Evolutionary conservation across 2,888 invertebrate species (phyloP), one percentile per base, ranked within the genome.

Genomic region (Netelia inedita): DNA sequence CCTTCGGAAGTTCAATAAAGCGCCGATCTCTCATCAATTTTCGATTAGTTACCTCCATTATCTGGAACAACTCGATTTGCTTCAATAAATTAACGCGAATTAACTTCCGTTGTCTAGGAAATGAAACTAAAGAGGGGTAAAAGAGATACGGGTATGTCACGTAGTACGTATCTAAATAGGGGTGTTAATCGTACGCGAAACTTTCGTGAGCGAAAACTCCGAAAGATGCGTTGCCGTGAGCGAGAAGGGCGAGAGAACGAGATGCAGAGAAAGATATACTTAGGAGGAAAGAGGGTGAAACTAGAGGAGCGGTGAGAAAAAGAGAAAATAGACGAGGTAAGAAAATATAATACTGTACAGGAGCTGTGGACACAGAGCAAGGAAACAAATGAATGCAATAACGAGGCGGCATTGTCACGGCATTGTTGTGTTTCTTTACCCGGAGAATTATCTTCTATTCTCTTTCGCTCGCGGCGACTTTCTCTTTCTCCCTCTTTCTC

Each of bases 331-430:
- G 61, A 43, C 59, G 19, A 43, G 16, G 61, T 63, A 57, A 81
- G 81, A 63, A 78, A 72, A 78, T 65, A 66, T 57, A 19, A n/a
- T n/a, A n/a, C n/a, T n/a, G 68, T 53, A 69, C 10, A 63, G 53
- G 10, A 71, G 61, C 72, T 73, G 41, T 50, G 72, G 73, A 79
- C 79, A 80, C 46, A 66, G 50, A 78, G 78, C 79, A 78, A 69
- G 82, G 82, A 86, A 82, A 86, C 86, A 86, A 85, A 88, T 86
- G 89, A 88, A 89, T 84, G 87, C 86, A 88, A 89, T 89, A 89
- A 89, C 89, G 88, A 89, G 87, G 86, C 79, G 82, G 86, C 85
- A 89, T 89, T 88, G 87, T 88, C 87, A 82, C 76, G 82, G 84
- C 82, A 86, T 84, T 86, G 84, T 85, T 87, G 87, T 82, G 83